Conservation (phyloP, 2,797 vertebrate genomes). For the Halcyon smyrnensis region DNA sequence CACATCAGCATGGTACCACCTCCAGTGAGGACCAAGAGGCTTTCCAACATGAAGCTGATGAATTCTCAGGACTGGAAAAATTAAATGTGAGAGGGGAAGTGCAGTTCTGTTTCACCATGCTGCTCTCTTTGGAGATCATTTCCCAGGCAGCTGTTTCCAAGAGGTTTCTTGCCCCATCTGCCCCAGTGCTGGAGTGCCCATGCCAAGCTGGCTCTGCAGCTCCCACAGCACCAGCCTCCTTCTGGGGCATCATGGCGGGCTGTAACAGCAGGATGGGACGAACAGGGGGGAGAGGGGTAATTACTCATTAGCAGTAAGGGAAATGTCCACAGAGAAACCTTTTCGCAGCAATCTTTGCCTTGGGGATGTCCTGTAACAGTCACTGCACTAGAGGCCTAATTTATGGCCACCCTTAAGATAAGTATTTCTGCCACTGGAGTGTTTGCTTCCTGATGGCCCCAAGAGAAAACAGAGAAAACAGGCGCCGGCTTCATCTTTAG, state of each 20-base stretch:
- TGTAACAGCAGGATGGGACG: fast-evolving
- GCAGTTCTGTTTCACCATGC: fast-evolving
- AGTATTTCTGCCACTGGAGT: not conserved
- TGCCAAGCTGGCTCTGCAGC: not conserved
- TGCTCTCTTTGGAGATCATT: not conserved
- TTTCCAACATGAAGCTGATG: not conserved
- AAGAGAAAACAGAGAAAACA: not conserved
- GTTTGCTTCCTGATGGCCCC: not conserved
- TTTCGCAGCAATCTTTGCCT: not conserved
- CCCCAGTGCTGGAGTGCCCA: fast-evolving
- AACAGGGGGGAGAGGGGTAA: not conserved
- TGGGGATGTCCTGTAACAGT: not conserved
- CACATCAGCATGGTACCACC: not conserved
- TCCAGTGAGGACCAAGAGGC: not conserved
- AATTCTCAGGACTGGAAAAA: not conserved
- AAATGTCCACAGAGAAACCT: not conserved
- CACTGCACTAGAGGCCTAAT: not conserved
- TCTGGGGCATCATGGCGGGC: fast-evolving
- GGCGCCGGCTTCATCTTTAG: not conserved
- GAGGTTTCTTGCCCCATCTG: not conserved
- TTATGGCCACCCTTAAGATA: not conserved
- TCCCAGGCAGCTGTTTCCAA: not conserved
- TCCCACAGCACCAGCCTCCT: not conserved
- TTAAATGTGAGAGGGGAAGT: not conserved
- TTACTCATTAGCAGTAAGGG: not conserved